Base-by-base conservation (phyloP, 2,888 invertebrate species). In the Melinaea marsaeus region DNA sequence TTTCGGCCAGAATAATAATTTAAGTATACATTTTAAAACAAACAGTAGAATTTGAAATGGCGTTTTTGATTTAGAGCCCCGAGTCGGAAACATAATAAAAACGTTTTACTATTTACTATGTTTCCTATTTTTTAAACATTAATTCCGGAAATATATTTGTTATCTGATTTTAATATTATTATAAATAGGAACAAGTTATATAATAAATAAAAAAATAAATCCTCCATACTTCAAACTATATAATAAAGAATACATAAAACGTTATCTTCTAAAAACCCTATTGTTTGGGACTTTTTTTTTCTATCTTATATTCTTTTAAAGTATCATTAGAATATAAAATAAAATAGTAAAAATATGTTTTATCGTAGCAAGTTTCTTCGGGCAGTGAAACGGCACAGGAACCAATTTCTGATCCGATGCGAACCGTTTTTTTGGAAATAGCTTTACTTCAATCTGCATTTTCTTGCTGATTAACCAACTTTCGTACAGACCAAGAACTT, bases 401-500 rank as follows among this genome's bases (percentile, higher is more conserved):
- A 90, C 88, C 90, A 90, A 90, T 89, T 88, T 90, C 88, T 85
- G 88, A 81, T 86, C 86, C 89, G 86, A 86, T 87, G 84, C 81
- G 83, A 84, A 86, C 79, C 89, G 83, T 90, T 90, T 90, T 88
- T 88, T 90, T 89, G 88, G 85, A 88, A 90, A 90, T 90, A 88
- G 90, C 89, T 88, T 88, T 86, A 85, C 87, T 89, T 88, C 88
- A 88, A 90, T 90, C 90, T 90, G 88, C 90, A 90, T 90, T 90
- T 90, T 89, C 90, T 89, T 90, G 90, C 90, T 90, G 90, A 90
- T 90, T 90, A 90, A 88, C n/a, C 86, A 90, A 90, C 85, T 90
- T 89, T 84, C 85, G 84, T 86, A 83, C 75, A 78, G 80, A 81
- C 85, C 76, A 76, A 77, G 80, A 80, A 86, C 77, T 83, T 85